These are phyloP conservation scores for Beris chalybata DNA, from an alignment of 2,888 invertebrate species.

Conservation along the genomic window DNA sequence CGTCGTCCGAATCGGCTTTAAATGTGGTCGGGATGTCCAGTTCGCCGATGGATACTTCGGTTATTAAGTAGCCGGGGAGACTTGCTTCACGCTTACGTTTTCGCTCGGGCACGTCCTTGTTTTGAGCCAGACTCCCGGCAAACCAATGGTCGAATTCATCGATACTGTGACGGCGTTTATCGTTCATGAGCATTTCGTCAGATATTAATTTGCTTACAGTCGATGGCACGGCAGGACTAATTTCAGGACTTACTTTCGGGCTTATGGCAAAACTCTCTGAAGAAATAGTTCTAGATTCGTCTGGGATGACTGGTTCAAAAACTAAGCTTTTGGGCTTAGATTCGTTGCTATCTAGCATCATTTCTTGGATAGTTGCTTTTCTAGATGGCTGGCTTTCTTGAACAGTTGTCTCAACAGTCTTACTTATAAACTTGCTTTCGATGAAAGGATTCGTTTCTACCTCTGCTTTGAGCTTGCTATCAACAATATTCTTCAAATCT, in stretches of 20 bases:
- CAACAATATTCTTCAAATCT: conserved; percentile 25
- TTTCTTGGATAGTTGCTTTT: background rate
- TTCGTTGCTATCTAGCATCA: background rate
- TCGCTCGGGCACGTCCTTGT: conserved; percentile 24
- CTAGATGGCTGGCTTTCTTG: background rate
- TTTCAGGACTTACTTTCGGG: background rate
- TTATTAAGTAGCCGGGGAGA: conserved; percentile 31
- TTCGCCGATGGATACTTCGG: background rate
- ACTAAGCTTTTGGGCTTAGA: too few species aligned
- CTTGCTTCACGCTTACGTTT: conserved; percentile 35
- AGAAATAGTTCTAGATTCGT: background rate
- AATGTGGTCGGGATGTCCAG: too few species aligned
- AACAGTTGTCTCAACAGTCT: background rate
- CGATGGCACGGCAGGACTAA: background rate
- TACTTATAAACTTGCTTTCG: too few species aligned
- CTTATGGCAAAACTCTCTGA: background rate
- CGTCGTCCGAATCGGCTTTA: conserved; percentile 1
- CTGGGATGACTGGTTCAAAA: too few species aligned
- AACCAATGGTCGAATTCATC: conserved; percentile 42
- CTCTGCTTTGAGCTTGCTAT: background rate
- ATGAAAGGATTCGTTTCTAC: too few species aligned
- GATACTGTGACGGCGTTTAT: conserved; percentile 40
- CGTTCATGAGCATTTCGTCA: conserved; percentile 15
- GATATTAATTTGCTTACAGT: conserved; percentile 1
- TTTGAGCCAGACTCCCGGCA: conserved; percentile 22